Conservation (phyloP, 1,140 invertebrate genomes). For the Achroia grisella region DNA sequence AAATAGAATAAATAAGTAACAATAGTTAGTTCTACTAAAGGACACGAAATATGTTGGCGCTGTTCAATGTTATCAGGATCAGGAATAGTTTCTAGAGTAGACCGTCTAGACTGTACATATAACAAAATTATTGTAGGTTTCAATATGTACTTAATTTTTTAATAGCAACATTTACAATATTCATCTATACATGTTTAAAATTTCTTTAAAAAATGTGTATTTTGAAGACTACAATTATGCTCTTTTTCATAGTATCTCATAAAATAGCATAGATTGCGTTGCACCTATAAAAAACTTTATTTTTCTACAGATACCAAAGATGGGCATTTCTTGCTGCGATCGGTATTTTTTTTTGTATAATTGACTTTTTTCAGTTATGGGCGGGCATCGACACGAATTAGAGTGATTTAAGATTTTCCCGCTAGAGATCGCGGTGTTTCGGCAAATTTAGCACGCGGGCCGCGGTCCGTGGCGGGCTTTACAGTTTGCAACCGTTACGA, state of each 20-base stretch:
- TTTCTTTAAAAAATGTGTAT: constrained; percentile 2
- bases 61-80: no score
- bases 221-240: no score
- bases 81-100: no score
- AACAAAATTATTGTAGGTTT: no score
- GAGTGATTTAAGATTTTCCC: constrained; percentile 63
- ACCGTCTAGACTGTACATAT: no score
- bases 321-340: constrained; percentile 7
- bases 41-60: no score
- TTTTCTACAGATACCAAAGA: neutral
- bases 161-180: no score
- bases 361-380: constrained; percentile 30
- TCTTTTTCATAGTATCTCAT: neutral
- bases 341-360: constrained; percentile 14
- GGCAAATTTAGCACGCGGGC: constrained; percentile 68
- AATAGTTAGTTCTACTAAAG: no score
- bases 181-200: neutral
- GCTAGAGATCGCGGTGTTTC: constrained; percentile 64
- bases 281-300: neutral
- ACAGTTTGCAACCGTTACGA: constrained; percentile 70
- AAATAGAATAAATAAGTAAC: no score
- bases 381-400: constrained; percentile 36
- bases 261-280: neutral
- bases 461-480: constrained; percentile 60
- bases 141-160: no score